phyloP scores from a whole-genome alignment of 2,888 invertebrate genomes.

The Drosophila barbarae region DNA sequence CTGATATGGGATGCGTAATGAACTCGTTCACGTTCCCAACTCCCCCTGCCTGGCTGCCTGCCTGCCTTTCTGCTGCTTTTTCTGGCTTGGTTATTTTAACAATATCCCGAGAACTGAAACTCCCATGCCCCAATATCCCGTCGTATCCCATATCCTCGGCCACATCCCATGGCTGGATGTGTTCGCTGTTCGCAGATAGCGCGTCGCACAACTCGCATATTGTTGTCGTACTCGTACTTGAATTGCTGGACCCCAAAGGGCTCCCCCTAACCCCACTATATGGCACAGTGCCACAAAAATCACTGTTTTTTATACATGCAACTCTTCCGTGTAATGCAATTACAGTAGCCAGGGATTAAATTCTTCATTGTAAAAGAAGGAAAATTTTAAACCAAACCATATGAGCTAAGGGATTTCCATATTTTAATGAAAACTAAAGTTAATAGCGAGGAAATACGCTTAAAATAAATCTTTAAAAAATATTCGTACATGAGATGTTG shows the following conservation, averaged over 20 bases:
- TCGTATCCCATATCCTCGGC: conserved; percentile 9
- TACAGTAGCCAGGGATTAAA: background rate
- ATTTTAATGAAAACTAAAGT: background rate
- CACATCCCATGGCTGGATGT: conserved; percentile 1
- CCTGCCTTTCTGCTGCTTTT: conserved; percentile 5
- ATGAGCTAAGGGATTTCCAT: background rate
- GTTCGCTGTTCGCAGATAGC: conserved; percentile 26
- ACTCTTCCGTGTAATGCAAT: background rate
- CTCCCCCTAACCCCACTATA: conserved; percentile 9
- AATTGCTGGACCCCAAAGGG: conserved; percentile 48
- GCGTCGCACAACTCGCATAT: conserved; percentile 35
- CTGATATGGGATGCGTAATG: conserved; percentile 59
- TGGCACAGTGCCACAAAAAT: conserved; percentile 7
- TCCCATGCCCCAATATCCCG: conserved; percentile 23
- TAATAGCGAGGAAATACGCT: background rate
- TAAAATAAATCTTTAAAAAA: too few species aligned
- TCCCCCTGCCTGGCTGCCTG: background rate
- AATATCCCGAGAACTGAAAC: conserved; percentile 36
- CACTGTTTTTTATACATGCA: background rate
- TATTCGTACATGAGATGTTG: background rate
- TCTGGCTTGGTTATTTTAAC: conserved; percentile 52
- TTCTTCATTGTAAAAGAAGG: background rate
- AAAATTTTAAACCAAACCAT: background rate
- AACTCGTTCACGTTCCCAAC: conserved; percentile 50
- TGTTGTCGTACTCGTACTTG: conserved; percentile 46